A percentile compares a stretch with the other conserved stretches of the same genome.
Conservation (phyloP, 2,797 vertebrate genomes). For the Decapterus maruadsi region DNA sequence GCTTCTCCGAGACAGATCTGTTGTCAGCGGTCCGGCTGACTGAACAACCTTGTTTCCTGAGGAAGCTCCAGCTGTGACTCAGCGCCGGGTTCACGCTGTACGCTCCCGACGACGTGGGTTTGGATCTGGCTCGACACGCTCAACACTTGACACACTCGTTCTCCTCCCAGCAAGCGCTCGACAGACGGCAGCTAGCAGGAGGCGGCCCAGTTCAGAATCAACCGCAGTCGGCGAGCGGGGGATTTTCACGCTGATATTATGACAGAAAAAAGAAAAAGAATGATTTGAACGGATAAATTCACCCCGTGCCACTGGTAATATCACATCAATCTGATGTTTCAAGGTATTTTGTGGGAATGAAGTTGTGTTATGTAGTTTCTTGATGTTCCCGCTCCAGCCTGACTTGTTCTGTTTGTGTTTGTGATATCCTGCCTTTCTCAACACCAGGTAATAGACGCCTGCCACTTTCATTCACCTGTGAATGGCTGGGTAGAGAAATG, state of each 20-base stretch:
- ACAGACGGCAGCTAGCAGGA: conserved; percentile 63
- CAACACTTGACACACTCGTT: conserved; percentile 35
- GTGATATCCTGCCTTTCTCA: background rate
- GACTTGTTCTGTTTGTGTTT: background rate
- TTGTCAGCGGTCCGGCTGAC: conserved; percentile 11
- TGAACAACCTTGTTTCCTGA: conserved; percentile 33
- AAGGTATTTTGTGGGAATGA: conserved; percentile 3
- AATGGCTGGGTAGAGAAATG: background rate
- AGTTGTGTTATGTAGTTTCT: conserved; percentile 1
- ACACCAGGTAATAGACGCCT: background rate
- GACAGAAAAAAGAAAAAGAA: conserved; percentile 14
- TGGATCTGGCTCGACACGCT: conserved; percentile 33
- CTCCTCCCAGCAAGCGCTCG: conserved; percentile 49
- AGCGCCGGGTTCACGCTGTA: conserved; percentile 12
- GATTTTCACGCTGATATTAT: conserved; percentile 44
- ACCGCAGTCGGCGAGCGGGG: conserved; percentile 28
- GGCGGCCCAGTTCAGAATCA: conserved; percentile 49
- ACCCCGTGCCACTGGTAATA: background rate
- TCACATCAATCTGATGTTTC: conserved; percentile 15
- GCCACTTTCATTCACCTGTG: background rate
- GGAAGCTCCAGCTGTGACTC: conserved; percentile 60
- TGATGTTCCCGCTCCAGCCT: background rate
- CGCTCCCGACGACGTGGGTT: conserved; percentile 30
- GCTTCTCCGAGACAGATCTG: conserved; percentile 2
- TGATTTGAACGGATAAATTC: conserved; percentile 7